Evolutionary conservation across 2,888 invertebrate species (phyloP).

Genomic region (Clusia tigrina): DNA sequence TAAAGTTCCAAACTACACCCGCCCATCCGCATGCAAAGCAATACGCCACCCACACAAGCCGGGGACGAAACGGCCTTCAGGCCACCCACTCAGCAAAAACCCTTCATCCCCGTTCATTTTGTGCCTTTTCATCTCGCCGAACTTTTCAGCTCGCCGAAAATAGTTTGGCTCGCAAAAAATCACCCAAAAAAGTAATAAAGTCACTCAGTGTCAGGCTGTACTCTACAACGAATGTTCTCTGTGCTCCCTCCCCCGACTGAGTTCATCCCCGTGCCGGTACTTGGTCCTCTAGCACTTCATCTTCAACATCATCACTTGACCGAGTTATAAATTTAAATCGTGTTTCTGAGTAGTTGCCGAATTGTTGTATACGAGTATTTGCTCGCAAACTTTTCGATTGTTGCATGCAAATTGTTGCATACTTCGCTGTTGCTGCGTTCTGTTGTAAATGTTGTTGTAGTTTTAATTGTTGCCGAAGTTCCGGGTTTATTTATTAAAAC

Average conservation of each 20-base stretch:
- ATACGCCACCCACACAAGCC: background rate
- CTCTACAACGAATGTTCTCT: background rate
- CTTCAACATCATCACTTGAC: no score
- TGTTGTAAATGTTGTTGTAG: background rate
- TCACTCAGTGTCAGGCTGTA: background rate
- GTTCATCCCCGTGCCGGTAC: no score
- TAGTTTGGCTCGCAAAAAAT: background rate
- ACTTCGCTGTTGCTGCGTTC: background rate
- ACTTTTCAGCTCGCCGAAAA: background rate
- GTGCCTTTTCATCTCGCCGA: background rate
- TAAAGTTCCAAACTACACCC: background rate
- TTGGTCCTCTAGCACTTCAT: no score
- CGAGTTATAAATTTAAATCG: background rate
- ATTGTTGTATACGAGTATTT: slow-evolving; percentile 1
- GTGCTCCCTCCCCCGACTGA: no score
- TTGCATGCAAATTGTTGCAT: slow-evolving; percentile 2
- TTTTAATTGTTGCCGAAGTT: background rate
- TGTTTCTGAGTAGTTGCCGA: background rate
- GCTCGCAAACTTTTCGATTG: background rate
- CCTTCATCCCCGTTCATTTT: background rate
- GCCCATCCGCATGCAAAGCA: background rate
- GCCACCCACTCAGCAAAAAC: background rate
- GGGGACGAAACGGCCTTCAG: no score
- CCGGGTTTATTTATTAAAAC: background rate
- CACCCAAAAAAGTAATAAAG: background rate